Base-by-base conservation (phyloP, 2,113 vertebrate species). In the Chaenogobius annularis region DNA sequence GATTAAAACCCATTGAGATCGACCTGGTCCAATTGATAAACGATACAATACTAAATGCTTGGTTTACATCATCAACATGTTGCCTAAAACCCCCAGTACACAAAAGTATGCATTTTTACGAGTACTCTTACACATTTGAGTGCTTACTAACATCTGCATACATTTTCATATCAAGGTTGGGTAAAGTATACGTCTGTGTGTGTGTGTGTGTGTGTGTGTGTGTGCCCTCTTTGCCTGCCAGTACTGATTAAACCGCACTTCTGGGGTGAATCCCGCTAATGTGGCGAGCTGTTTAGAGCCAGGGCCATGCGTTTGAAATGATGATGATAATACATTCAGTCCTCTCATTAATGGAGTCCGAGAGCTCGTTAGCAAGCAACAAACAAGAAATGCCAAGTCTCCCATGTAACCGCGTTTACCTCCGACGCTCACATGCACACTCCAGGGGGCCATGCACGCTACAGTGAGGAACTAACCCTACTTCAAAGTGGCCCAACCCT, bases 301-400 rank as follows among this genome's bases (percentile, higher is more conserved):
- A 23, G 93, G 93, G 95, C 94, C 93, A 26, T 94, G 95, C 96
- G 97, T 99, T 99, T 98, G 96, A 99, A 98, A 97, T 95, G 95
- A 96, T 95, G 96, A 96, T 95, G 96, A 96, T 97, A 97, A 98
- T 98, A 95, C 96, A 97, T 97, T 96, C 96, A 96, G 96, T 96
- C 94, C 96, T 95, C 96, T 98, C 97, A 98, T 99, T 99, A 98
- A 98, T 96, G 96, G 81, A 94, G 96, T 95, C 96, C 95, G 94
- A 98, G 96, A 97, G 96, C 97, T 99, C 96, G 96, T 99, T 99
- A 98, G 95, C 83, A 94, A 93, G 93, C 96, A 96, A 97, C 96
- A 98, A 99, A 98, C 96, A 98, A 95, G 94, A 99, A 99, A 99
- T 98, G 96, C 97, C 96, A 98, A 1, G 74, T 96, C 95, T 94